Percentiles rank a stretch among this genome's conserved stretches.
These are phyloP conservation scores for Athene cunicularia DNA, from an alignment of 2,113 vertebrate genomes.

Conservation along the genomic window DNA sequence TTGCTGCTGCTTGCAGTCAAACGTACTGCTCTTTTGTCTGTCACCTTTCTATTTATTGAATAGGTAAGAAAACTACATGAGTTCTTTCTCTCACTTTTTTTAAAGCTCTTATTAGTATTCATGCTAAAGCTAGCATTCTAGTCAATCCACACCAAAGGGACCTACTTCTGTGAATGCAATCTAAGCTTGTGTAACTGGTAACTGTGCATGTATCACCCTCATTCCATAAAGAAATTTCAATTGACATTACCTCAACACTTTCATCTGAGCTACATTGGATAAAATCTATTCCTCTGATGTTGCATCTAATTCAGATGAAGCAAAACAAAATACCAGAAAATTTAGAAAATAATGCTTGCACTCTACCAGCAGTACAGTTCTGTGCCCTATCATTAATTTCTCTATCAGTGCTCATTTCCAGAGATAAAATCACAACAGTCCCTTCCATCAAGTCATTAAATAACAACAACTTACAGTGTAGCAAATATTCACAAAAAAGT, in stretches of 20 bases:
- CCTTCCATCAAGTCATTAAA: not conserved
- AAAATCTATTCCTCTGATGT: not conserved
- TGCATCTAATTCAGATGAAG: not conserved
- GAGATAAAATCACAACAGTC: not conserved
- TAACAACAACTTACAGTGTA: not conserved
- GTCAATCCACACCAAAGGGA: not conserved
- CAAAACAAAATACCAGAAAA: not conserved
- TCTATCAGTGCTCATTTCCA: not conserved
- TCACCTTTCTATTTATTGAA: not conserved
- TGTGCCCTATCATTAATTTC: not conserved
- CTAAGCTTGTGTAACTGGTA: not conserved
- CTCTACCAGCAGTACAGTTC: not conserved
- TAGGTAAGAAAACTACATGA: not conserved
- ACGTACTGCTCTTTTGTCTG: not conserved
- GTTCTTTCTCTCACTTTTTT: not conserved
- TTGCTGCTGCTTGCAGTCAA: not conserved
- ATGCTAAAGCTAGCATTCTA: not conserved
- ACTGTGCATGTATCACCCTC: not conserved
- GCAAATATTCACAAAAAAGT: not conserved
- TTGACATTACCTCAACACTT: not conserved
- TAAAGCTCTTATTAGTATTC: not conserved
- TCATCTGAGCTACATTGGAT: not conserved
- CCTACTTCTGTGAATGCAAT: not conserved
- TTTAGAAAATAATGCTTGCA: not conserved
- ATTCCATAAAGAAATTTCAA: not conserved